phyloP scores from a whole-genome alignment of 2,888 invertebrate genomes.

The Tetranychus truncatus region DNA sequence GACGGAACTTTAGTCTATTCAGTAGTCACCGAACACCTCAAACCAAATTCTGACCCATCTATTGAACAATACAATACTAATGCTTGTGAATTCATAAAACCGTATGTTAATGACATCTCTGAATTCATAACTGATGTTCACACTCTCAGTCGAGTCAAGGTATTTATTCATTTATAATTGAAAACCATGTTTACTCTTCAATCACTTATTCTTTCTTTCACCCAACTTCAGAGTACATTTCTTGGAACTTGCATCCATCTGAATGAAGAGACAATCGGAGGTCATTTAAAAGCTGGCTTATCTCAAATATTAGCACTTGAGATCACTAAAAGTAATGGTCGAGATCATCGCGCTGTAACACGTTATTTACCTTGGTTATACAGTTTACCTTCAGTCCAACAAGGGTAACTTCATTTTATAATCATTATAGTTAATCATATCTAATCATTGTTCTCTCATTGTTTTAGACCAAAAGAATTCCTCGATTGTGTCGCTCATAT shows the following conservation, averaged over 20 bases:
- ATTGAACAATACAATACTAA: conserved; percentile 43
- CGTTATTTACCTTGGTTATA: conserved; percentile 78
- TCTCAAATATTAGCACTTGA: conserved; percentile 68
- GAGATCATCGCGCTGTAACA: conserved; percentile 60
- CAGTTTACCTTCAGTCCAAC: conserved; percentile 58
- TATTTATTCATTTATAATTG: conserved; percentile 31
- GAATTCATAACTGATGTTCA: conserved; percentile 92
- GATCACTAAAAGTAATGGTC: conserved; percentile 57
- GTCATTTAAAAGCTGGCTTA: conserved; percentile 82
- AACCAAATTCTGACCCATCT: conserved; percentile 12
- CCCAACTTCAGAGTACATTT: conserved; percentile 42
- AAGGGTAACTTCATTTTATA: conserved; percentile 43
- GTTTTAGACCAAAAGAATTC: conserved; percentile 64
- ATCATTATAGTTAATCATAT: neutral
- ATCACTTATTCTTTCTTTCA: conserved; percentile 17
- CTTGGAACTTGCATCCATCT: conserved; percentile 39
- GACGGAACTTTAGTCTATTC: conserved; percentile 69
- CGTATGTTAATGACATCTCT: conserved; percentile 73
- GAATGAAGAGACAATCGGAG: conserved; percentile 88
- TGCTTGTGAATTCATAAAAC: conserved; percentile 80
- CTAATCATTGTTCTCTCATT: conserved; percentile 3
- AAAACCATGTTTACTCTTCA: neutral
- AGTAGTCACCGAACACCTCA: conserved; percentile 42
- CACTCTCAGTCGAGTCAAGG: conserved; percentile 87
- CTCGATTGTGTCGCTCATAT: conserved; percentile 87